Conservation (phyloP, 2,113 vertebrate species). For the Cariama cristata region DNA sequence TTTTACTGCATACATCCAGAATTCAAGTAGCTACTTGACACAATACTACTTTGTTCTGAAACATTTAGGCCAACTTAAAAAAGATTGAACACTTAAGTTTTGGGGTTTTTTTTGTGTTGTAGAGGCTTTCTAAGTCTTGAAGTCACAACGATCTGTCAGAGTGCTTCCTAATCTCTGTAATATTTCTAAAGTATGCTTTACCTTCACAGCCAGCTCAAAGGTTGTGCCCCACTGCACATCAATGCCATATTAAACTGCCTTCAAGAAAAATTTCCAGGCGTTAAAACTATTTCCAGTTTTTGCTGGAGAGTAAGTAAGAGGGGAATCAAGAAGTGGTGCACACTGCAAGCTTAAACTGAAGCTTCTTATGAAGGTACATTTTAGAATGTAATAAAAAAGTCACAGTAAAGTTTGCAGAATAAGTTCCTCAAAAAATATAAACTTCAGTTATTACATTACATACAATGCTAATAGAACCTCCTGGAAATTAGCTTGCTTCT, state of each 20-base stretch:
- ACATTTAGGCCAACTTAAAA: neutral
- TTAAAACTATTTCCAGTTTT: neutral
- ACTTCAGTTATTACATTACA: neutral
- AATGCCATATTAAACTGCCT: neutral
- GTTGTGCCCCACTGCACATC: neutral
- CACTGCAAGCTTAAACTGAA: neutral
- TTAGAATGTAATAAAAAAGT: neutral
- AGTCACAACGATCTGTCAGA: neutral
- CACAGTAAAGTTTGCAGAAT: neutral
- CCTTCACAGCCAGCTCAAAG: neutral
- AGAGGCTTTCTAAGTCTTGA: neutral
- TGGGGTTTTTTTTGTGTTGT: neutral
- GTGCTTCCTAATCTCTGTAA: neutral
- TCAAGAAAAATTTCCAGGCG: neutral
- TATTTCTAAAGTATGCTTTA: constrained; percentile 6
- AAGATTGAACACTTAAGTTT: fast-evolving
- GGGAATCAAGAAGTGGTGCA: neutral
- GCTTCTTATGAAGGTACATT: neutral
- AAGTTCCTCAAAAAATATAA: neutral
- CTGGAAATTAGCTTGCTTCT: neutral
- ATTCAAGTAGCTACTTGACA: neutral
- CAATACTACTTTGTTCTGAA: neutral
- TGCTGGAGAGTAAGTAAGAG: neutral
- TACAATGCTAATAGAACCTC: neutral
- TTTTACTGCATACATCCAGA: neutral